Conservation (phyloP, 1,140 invertebrate species). For the Drosophila kohkoa region DNA sequence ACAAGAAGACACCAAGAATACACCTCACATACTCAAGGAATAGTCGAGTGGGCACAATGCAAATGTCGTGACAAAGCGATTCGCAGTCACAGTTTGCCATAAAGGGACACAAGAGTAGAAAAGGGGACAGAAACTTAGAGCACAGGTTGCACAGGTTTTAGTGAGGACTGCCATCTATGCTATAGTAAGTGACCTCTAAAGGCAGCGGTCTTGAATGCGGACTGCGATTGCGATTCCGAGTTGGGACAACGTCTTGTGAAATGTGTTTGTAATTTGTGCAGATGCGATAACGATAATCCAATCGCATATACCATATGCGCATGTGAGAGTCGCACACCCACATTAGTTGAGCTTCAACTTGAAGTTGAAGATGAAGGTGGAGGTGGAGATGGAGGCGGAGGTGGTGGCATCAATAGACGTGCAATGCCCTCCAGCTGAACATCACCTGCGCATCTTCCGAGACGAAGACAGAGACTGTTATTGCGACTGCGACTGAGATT, state of each 20-base stretch:
- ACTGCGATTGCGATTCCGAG: neutral
- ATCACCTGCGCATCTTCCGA: slow-evolving; percentile 63
- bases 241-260: slow-evolving; percentile 48
- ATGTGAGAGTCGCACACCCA: slow-evolving; percentile 56
- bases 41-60: neutral
- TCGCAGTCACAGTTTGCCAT: neutral
- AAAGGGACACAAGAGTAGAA: neutral
- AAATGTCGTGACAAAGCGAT: slow-evolving; percentile 25
- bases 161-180: slow-evolving; percentile 1
- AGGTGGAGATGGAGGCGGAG: neutral
- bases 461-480: neutral
- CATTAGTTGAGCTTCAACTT: slow-evolving; percentile 19
- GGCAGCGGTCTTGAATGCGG: neutral
- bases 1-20: neutral
- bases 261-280: slow-evolving; percentile 74
- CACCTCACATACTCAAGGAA: neutral
- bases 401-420: slow-evolving; percentile 24
- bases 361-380: neutral
- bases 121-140: neutral
- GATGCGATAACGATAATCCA: slow-evolving; percentile 72
- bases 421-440: slow-evolving; percentile 44
- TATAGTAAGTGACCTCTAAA: slow-evolving; percentile 16
- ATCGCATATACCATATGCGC: slow-evolving; percentile 27
- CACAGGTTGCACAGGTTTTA: slow-evolving; percentile 15
- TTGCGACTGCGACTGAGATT: neutral